phyloP scores from a whole-genome alignment of 2,888 invertebrate species.

The Rosalia funebris region DNA sequence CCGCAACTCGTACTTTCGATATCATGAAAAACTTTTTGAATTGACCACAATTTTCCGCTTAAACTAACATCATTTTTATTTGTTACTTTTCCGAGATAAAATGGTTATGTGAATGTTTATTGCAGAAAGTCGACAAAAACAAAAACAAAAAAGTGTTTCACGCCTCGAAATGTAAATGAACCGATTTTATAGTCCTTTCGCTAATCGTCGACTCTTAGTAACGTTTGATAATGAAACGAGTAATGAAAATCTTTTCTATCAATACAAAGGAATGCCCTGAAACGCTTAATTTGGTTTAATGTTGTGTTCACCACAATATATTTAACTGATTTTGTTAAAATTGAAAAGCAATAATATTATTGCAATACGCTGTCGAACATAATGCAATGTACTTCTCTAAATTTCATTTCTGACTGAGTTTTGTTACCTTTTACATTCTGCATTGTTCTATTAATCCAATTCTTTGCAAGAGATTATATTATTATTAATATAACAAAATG shows the following conservation, averaged over 20 bases:
- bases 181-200: slow-evolving; percentile 19
- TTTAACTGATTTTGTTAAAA: too few relatives aligned
- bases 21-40: slow-evolving; percentile 7
- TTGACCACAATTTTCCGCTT: slow-evolving; percentile 26
- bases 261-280: too few relatives aligned
- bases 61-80: slow-evolving; percentile 23
- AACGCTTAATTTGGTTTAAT: too few relatives aligned
- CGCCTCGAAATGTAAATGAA: slow-evolving; percentile 23
- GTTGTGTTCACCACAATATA: too few relatives aligned
- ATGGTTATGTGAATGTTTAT: slow-evolving; percentile 3
- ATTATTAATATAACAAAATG: too few relatives aligned
- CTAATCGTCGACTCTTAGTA: slow-evolving; percentile 1
- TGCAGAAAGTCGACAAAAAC: slow-evolving; percentile 7
- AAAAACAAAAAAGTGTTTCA: slow-evolving; percentile 9
- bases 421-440: too few relatives aligned
- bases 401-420: too few relatives aligned
- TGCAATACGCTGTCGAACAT: too few relatives aligned
- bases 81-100: slow-evolving; percentile 17
- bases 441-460: too few relatives aligned
- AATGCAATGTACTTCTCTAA: too few relatives aligned
- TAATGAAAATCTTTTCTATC: slow-evolving; percentile 8
- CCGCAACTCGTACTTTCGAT: slow-evolving; percentile 13
- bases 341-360: too few relatives aligned
- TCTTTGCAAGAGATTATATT: too few relatives aligned
- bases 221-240: slow-evolving; percentile 8